Percentiles rank a stretch among this genome's conserved stretches.
Evolutionary conservation across 2,113 vertebrate species (phyloP).

Genomic region (Triplophysa siluroides): DNA sequence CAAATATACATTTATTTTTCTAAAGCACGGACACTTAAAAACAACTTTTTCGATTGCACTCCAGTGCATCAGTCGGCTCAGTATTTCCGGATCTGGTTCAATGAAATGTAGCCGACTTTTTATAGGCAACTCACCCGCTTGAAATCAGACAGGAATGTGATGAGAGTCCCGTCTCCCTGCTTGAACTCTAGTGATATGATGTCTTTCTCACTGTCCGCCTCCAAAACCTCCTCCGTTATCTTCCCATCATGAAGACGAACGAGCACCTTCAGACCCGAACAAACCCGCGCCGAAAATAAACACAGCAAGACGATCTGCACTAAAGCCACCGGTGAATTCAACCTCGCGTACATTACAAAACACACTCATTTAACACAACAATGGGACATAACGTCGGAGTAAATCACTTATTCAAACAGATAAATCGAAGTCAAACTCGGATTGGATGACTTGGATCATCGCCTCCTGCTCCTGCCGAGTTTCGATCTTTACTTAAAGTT

Average conservation of each 20-base stretch:
- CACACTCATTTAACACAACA: slow-evolving; percentile 41
- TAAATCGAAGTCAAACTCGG: not conserved
- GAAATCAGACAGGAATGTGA: slow-evolving; percentile 81
- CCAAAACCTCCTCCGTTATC: slow-evolving; percentile 79
- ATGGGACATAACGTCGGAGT: slow-evolving; percentile 33
- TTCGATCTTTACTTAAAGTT: not conserved
- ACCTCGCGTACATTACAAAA: slow-evolving; percentile 52
- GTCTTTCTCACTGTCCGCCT: slow-evolving; percentile 80
- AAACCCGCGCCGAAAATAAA: slow-evolving; percentile 15
- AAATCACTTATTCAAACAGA: not conserved
- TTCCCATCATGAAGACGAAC: slow-evolving; percentile 78
- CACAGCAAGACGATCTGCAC: slow-evolving; percentile 22
- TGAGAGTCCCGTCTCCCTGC: slow-evolving; percentile 79
- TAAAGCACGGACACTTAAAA: no score
- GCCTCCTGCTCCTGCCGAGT: not conserved
- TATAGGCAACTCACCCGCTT: slow-evolving; percentile 71
- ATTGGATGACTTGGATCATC: not conserved
- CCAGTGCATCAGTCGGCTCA: no score
- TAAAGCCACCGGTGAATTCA: slow-evolving; percentile 4
- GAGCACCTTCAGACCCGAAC: slow-evolving; percentile 76
- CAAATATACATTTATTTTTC: no score
- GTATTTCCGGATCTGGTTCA: no score
- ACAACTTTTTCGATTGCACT: no score
- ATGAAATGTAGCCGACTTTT: no score
- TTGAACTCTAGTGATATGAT: slow-evolving; percentile 80